Base-by-base conservation (phyloP, 1,140 invertebrate genomes). In the Archivesica marissinica region DNA sequence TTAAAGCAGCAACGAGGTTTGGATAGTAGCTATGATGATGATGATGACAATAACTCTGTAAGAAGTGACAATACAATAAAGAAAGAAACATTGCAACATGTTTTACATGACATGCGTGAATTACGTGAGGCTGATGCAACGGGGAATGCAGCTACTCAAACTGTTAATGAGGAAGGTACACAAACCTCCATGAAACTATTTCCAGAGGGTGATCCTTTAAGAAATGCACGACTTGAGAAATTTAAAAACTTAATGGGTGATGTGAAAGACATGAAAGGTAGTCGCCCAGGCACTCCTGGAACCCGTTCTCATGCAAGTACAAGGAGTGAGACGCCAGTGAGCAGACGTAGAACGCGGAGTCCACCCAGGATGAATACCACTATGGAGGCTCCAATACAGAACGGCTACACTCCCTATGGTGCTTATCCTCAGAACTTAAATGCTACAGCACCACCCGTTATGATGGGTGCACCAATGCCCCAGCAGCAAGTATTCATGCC, bases 1-100 rank as follows among this genome's bases (percentile, higher is more conserved):
- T 86, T 93, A 25, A 93, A 92, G 75, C 82, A 83, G 44, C 89
- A 92, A 66, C 81, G 89, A 59, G 92, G 91, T n/a, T 30, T 93
- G 6, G 83, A 86, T 56, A 88, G 80, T 74, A 85, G 59, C 33
- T 85, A 85, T 41, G 76, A 75, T 66, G 81, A 72, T 39, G 82
- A 85, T 59, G 90, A 91, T 54, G 87, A 87, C 50, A 84, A 85
- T 30, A 77, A 79, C 13, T 90, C 88, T 75, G 61, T 89, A 17
- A 72, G 87, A 3, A 90, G 90, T 54, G 86, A 89, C 30, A 81
- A 74, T 20, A 89, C 90, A 0, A 76, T 91, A 20, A 88, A 87
- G 59, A 89, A 87, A 50, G 88, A 89, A 52, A 89, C 88, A 52
- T 72, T 93, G 30, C 82, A 89, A 61, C 76, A 79, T 30, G 76